Evolutionary conservation across 2,888 invertebrate genomes (phyloP).

Genomic region (Podabrus alpinus): DNA sequence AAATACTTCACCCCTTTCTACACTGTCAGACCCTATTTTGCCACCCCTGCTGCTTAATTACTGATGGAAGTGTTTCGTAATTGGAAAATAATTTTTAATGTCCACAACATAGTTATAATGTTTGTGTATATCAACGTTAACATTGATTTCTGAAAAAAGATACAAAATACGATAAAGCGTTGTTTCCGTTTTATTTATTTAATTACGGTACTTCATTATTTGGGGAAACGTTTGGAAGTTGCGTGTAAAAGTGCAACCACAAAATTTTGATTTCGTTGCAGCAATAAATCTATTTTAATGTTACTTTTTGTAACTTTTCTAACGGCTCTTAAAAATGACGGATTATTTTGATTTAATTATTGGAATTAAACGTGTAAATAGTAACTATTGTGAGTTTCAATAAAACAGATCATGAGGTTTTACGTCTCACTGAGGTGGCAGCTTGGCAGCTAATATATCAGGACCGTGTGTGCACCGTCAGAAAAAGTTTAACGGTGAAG

Average conservation of each 20-base stretch:
- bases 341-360: neutral
- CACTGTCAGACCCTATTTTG: neutral
- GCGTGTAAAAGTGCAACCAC: slow-evolving; percentile 12
- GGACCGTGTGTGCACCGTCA: slow-evolving; percentile 24
- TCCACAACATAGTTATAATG: neutral
- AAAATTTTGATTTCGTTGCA: slow-evolving; percentile 14
- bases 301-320: neutral
- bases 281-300: slow-evolving; percentile 16
- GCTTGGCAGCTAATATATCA: slow-evolving; percentile 30
- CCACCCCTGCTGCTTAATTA: neutral
- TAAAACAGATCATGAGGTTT: slow-evolving; percentile 28
- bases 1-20: neutral
- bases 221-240: slow-evolving; percentile 10
- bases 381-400: slow-evolving; percentile 12
- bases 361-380: neutral
- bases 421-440: slow-evolving; percentile 29
- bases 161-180: neutral
- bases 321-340: neutral
- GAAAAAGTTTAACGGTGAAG: slow-evolving; percentile 26
- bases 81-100: neutral
- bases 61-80: neutral
- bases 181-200: neutral
- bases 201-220: slow-evolving; percentile 11
- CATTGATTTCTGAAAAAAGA: neutral
- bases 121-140: neutral